A percentile compares a stretch with the other conserved stretches of the same genome.
Evolutionary conservation across 2,888 invertebrate species (phyloP).

Genomic region (Siphlonurus alternatus): DNA sequence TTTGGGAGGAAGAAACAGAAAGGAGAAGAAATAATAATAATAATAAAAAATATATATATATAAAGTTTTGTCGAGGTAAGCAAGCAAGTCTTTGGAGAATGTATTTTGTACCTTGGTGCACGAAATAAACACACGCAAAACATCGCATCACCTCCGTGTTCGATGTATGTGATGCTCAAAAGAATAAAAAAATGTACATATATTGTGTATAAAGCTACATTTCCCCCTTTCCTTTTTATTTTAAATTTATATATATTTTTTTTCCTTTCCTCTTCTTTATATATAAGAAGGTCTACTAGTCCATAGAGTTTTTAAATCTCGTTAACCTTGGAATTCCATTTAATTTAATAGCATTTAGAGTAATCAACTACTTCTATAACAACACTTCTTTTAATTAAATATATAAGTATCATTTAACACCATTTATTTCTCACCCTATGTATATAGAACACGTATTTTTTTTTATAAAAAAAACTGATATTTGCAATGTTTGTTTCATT

Average conservation of each 20-base stretch:
- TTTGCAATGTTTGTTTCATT: neutral
- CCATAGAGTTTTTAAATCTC: neutral
- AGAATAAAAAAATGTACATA: neutral
- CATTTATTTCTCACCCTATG: neutral
- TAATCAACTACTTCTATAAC: neutral
- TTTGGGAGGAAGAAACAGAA: neutral
- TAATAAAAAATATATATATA: too few relatives aligned
- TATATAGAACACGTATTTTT: neutral
- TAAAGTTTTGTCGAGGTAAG: neutral
- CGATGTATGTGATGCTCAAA: neutral
- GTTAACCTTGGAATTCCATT: constrained; percentile 2
- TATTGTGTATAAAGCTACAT: neutral
- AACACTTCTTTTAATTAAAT: neutral
- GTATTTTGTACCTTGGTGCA: neutral
- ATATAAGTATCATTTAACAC: neutral
- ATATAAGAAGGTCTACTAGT: neutral
- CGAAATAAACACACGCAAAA: neutral
- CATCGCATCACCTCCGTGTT: neutral
- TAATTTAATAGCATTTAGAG: constrained; percentile 1
- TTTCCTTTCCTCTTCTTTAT: neutral
- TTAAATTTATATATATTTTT: neutral
- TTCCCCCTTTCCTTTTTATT: neutral
- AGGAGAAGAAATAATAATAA: too few relatives aligned
- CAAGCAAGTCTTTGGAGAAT: neutral
- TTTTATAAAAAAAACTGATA: neutral